Evolutionary conservation across 2,888 invertebrate species (phyloP).

Genomic region (Saturnia pavonia): DNA sequence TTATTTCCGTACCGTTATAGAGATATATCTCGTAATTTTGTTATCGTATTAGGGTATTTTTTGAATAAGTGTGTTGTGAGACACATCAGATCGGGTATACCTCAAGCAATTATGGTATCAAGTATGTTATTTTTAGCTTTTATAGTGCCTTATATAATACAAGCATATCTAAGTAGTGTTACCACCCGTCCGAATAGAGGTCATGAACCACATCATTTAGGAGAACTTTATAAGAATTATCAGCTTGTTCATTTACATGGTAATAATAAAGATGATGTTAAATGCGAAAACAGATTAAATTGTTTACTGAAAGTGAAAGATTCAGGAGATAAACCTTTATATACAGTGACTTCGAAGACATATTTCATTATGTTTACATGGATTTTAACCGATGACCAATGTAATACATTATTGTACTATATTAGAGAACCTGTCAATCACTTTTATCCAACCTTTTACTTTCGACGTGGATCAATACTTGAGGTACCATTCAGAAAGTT

Average conservation of each 20-base stretch:
- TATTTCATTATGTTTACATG: slow-evolving; percentile 31
- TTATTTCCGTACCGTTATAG: slow-evolving; percentile 33
- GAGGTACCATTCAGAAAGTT: slow-evolving; percentile 27
- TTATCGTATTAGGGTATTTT: slow-evolving; percentile 45
- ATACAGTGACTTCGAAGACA: slow-evolving; percentile 33
- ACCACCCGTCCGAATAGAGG: slow-evolving; percentile 38
- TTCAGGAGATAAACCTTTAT: slow-evolving; percentile 27
- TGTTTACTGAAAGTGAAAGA: slow-evolving; percentile 37
- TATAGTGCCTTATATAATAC: slow-evolving; percentile 40
- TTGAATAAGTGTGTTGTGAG: slow-evolving; percentile 35
- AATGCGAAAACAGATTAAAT: slow-evolving; percentile 34
- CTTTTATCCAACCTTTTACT: slow-evolving; percentile 36
- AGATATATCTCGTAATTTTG: slow-evolving; percentile 33
- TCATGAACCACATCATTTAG: slow-evolving; percentile 31
- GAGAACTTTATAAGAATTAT: slow-evolving; percentile 29
- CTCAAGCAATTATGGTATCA: slow-evolving; percentile 35
- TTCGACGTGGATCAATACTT: slow-evolving; percentile 47
- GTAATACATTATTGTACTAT: slow-evolving; percentile 31
- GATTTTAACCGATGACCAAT: slow-evolving; percentile 35
- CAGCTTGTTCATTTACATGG: slow-evolving; percentile 25
- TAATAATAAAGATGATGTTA: neutral
- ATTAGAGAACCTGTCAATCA: slow-evolving; percentile 31
- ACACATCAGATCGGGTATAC: slow-evolving; percentile 29
- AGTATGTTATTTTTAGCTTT: slow-evolving; percentile 40
- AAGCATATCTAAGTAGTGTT: slow-evolving; percentile 41